phyloP scores from a whole-genome alignment of 2,888 invertebrate species.

The Chrysina gloriosa region DNA sequence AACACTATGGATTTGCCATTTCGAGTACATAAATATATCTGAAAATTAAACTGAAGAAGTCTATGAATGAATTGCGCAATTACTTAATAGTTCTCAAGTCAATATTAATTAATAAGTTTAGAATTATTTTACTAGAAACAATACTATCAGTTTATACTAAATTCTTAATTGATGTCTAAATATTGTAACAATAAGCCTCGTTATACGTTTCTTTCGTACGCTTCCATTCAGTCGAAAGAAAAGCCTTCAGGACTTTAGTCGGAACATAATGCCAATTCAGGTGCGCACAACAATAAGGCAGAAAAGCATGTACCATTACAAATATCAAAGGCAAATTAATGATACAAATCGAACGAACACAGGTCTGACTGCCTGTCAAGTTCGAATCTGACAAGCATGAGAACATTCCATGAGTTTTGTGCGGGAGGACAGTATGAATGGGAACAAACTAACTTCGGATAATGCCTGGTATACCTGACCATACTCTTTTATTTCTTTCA shows the following conservation, averaged over 20 bases:
- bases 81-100: no score
- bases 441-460: conserved; percentile 41
- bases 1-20: no score
- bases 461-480: conserved; percentile 41
- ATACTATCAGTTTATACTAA: neutral
- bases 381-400: conserved; percentile 47
- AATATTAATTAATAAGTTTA: no score
- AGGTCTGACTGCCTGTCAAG: conserved; percentile 33
- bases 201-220: conserved; percentile 3
- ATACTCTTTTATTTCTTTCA: conserved; percentile 27
- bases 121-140: no score
- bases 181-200: conserved; percentile 20
- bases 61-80: no score
- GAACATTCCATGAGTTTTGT: conserved; percentile 46
- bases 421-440: conserved; percentile 46
- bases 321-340: conserved; percentile 47
- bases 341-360: conserved; percentile 47
- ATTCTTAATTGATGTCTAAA: conserved; percentile 25
- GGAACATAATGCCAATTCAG: conserved; percentile 40
- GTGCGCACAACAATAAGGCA: conserved; percentile 39
- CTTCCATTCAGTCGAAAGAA: conserved; percentile 3
- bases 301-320: conserved; percentile 40
- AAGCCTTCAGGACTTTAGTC: conserved; percentile 1
- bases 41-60: no score
- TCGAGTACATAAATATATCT: no score